Evolutionary conservation across 2,888 invertebrate species (phyloP).

Genomic region (Pegoplata infirma): DNA sequence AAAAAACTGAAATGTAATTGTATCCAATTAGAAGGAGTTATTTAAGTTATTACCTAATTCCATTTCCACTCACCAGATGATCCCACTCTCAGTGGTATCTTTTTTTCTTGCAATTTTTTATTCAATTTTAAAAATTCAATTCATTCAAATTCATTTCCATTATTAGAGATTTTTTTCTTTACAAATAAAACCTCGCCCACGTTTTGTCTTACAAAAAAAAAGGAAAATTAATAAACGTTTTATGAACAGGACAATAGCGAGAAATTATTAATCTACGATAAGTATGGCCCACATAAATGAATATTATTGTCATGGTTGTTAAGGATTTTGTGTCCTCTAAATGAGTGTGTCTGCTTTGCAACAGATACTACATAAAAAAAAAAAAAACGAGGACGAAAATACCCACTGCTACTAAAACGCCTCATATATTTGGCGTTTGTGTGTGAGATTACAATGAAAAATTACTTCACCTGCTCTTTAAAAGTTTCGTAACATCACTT

Average conservation of each 20-base stretch:
- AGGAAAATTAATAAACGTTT: not conserved
- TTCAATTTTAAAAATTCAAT: too few species aligned
- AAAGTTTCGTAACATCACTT: slow-evolving; percentile 8
- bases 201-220: not conserved
- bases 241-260: not conserved
- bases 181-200: not conserved
- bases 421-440: not conserved
- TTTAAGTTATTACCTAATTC: too few species aligned
- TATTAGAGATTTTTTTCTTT: not conserved
- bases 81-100: too few species aligned
- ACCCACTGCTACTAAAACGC: slow-evolving; percentile 8
- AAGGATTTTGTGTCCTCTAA: not conserved
- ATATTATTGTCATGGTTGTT: not conserved
- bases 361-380: not conserved
- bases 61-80: too few species aligned
- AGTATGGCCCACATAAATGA: not conserved
- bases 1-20: too few species aligned
- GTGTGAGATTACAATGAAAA: slow-evolving; percentile 13
- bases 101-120: too few species aligned
- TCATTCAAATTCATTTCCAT: too few species aligned
- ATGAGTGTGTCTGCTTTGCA: not conserved
- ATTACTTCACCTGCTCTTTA: not conserved
- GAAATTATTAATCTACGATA: too few species aligned
- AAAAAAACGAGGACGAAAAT: not conserved
- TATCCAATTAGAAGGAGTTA: too few species aligned